These are phyloP conservation scores for Nymphalis urticae DNA, from an alignment of 2,888 invertebrate genomes.

Conservation along the genomic window DNA sequence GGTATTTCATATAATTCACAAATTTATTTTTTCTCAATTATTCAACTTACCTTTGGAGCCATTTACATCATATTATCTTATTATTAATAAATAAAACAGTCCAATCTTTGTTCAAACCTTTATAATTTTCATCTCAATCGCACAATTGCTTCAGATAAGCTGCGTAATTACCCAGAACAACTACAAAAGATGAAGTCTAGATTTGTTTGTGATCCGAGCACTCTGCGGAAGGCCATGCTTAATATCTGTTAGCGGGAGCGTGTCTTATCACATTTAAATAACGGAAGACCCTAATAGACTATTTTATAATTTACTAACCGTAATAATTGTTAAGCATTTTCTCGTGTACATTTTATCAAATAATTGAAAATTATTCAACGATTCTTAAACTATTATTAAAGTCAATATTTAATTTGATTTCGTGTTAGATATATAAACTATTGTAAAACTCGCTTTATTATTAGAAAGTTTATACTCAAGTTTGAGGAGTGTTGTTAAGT, in stretches of 20 bases:
- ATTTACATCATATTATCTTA: neutral
- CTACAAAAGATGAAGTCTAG: conserved; percentile 30
- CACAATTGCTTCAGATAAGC: conserved; percentile 3
- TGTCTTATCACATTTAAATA: conserved; percentile 44
- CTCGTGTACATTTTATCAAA: neutral
- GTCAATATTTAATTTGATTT: no score
- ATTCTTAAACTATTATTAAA: no score
- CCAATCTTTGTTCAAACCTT: neutral
- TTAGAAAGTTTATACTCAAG: no score
- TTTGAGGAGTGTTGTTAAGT: no score
- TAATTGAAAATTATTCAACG: no score
- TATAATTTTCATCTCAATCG: conserved; percentile 1
- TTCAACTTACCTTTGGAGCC: no score
- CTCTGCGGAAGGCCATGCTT: conserved; percentile 34
- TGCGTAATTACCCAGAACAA: conserved; percentile 27
- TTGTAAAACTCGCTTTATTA: no score
- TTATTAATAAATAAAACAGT: neutral
- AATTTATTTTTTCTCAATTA: no score
- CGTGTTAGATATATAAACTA: no score
- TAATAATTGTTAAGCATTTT: conserved; percentile 28
- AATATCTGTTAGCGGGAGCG: conserved; percentile 40
- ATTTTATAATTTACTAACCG: conserved; percentile 32
- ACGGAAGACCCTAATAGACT: conserved; percentile 33
- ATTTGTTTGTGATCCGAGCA: conserved; percentile 37
- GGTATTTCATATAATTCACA: no score